Evolutionary conservation across 2,888 invertebrate species (phyloP).

Genomic region (Trissoscelio sp.): DNA sequence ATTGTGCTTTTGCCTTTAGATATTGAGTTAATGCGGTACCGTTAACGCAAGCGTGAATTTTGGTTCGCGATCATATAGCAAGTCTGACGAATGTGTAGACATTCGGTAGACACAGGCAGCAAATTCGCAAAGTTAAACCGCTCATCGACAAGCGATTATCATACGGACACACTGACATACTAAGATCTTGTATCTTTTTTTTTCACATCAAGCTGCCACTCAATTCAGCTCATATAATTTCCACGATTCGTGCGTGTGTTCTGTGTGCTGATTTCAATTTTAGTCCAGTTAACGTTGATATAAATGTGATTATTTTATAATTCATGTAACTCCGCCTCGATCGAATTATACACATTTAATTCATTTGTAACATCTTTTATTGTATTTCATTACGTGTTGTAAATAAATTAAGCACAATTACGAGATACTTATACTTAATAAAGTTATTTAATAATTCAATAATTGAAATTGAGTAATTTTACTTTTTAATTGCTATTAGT

Average conservation of each 20-base stretch:
- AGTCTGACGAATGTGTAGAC: neutral
- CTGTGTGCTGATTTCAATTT: conserved; percentile 61
- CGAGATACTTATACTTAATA: neutral
- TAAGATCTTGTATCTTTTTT: conserved; percentile 61
- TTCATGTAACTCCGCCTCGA: conserved; percentile 13
- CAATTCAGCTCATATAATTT: conserved; percentile 43
- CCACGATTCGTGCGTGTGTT: conserved; percentile 43
- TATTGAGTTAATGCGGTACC: conserved; percentile 32
- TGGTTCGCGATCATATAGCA: conserved; percentile 13
- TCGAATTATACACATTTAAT: conserved; percentile 20
- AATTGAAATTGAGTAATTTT: neutral
- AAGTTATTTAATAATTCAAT: neutral
- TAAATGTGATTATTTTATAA: conserved; percentile 32
- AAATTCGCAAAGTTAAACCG: conserved; percentile 33
- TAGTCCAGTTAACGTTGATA: conserved; percentile 35
- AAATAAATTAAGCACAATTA: neutral
- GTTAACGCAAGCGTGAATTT: conserved; percentile 48
- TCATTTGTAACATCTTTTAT: neutral
- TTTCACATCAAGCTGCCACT: conserved; percentile 42
- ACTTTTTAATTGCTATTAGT: neutral
- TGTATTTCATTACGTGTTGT: conserved; percentile 10
- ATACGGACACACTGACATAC: conserved; percentile 63
- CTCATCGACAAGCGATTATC: conserved; percentile 58
- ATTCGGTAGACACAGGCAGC: conserved; percentile 18
- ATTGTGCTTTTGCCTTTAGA: conserved; percentile 42